Base-by-base conservation (phyloP, 2,797 vertebrate genomes). In the Iguana delicatissima region DNA sequence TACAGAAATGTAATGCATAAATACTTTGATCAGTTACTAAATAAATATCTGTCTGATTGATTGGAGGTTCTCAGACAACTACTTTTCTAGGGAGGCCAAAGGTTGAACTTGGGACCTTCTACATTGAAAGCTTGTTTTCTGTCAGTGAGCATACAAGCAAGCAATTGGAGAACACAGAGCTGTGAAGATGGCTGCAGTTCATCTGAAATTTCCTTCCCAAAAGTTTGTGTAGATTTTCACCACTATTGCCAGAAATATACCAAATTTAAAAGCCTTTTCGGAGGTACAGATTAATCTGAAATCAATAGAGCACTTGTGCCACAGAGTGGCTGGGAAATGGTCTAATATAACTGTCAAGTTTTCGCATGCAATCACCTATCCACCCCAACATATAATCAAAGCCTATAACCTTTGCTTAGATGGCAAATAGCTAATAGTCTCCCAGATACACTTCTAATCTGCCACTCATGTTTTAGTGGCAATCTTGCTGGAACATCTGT, bases 181-280 rank as follows among this genome's bases (percentile, higher is more conserved):
- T 62, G 1, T 62, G 35, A 32, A 32, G 14, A 62, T 38, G n/a
- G 12, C 22, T 24, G 2, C 4, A 38, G 1, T 42, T 42, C 20
- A 62, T 38, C 1, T 12, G 20, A 83, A n/a, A 46, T 46, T 84
- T 46, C 82, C n/a, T 52, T n/a, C 32, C 52, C 29, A 26, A 82
- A 59, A 12, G 6, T 57, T 82, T 82, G 32, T 50, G 14, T 29
- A 84, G 14, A 46, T 50, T 46, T 69, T 84, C 89, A 29, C 38
- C 79, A 76, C 2, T 46, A 26, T 83, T 57, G 74, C 89, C 84
- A 20, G 55, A 91, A 79, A 3, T 42, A 18, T 52, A 24, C 81
- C 79, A 26, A 91, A 87, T 32, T 79, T 80, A 82, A 86, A 85
- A 57, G 55, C 10, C 80, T 69, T 89, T 91, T 82, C 69, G 73